phyloP scores from a whole-genome alignment of 2,888 invertebrate species.

The Eristalis intricaria region DNA sequence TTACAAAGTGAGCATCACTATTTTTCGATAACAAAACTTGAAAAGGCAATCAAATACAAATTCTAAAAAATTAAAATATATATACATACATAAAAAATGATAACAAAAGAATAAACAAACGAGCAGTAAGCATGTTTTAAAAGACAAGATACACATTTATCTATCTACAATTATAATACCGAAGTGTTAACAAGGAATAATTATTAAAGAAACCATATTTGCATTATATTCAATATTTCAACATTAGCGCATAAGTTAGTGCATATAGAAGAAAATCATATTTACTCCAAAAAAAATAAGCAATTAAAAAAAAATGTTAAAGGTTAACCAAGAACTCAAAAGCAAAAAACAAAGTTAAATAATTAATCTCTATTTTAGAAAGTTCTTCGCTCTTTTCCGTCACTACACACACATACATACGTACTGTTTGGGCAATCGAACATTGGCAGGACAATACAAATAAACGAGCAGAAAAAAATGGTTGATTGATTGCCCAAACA shows the following conservation, averaged over 20 bases:
- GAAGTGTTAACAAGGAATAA: constrained; percentile 27
- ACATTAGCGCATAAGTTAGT: constrained; percentile 24
- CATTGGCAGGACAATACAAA: background rate
- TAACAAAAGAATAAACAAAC: constrained; percentile 23
- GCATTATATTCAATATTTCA: constrained; percentile 42
- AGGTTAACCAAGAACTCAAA: constrained; percentile 52
- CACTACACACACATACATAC: constrained; percentile 13
- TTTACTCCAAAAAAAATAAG: constrained; percentile 63
- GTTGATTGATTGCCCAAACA: constrained; percentile 9
- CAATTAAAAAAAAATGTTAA: constrained; percentile 56
- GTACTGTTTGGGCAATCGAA: constrained; percentile 12
- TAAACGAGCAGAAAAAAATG: background rate
- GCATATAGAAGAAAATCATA: constrained; percentile 44
- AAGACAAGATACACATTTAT: constrained; percentile 72
- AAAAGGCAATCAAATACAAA: constrained; percentile 67
- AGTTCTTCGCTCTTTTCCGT: constrained; percentile 8
- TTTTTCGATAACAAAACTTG: constrained; percentile 28
- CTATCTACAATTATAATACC: constrained; percentile 57
- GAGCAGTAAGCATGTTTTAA: constrained; percentile 50
- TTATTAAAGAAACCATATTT: constrained; percentile 13
- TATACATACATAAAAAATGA: background rate
- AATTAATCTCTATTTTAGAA: constrained; percentile 39
- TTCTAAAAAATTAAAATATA: constrained; percentile 54
- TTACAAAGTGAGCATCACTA: constrained; percentile 29
- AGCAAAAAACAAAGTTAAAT: constrained; percentile 26